These are phyloP conservation scores for Gallinago nigripennis DNA, from an alignment of 2,797 vertebrate genomes.

Conservation along the genomic window DNA sequence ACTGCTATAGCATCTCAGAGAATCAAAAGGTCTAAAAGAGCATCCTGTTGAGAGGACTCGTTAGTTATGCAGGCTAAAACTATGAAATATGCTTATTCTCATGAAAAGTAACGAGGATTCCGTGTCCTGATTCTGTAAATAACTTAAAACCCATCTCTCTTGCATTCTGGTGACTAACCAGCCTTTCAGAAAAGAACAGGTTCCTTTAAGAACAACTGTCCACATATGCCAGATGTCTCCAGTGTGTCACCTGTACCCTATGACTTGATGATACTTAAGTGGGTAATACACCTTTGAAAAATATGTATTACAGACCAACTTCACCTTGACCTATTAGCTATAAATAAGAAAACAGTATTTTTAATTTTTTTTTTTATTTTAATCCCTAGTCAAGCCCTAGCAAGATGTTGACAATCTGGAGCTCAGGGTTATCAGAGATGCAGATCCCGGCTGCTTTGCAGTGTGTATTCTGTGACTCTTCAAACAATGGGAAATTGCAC, in stretches of 20 bases:
- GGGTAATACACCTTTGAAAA: not conserved
- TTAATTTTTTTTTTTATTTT: not conserved
- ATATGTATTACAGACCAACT: not conserved
- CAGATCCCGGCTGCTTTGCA: not conserved
- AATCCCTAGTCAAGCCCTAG: not conserved
- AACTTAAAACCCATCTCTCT: not conserved
- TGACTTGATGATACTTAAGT: not conserved
- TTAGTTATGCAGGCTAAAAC: not conserved
- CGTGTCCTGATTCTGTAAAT: not conserved
- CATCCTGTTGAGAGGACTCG: not conserved
- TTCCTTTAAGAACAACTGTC: not conserved
- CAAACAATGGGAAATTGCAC: not conserved
- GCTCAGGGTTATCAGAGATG: not conserved
- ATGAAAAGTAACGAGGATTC: not conserved
- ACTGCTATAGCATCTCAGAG: not conserved
- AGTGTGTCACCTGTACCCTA: not conserved
- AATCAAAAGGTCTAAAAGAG: not conserved
- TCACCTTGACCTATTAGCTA: not conserved
- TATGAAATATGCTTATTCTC: not conserved
- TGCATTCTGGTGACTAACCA: not conserved
- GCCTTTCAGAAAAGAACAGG: not conserved
- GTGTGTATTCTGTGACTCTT: not conserved
- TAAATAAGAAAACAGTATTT: not conserved
- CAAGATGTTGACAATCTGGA: not conserved
- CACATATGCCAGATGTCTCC: not conserved